Conservation (phyloP, 2,888 invertebrate species). For the Timema cristinae region DNA sequence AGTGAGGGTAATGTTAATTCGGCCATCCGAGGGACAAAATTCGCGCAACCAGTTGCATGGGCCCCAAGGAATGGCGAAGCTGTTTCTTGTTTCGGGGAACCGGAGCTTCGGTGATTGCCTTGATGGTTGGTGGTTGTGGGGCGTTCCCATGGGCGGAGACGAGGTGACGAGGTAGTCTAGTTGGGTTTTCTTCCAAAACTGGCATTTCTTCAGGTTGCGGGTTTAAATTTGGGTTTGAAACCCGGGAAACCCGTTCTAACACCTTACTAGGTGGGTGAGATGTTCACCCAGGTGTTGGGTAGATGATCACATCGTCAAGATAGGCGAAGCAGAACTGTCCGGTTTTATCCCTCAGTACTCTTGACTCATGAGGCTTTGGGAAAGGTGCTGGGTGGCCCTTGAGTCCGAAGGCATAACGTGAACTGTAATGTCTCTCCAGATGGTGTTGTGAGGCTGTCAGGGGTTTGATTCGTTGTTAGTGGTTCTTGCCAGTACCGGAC, state of each 20-base stretch:
- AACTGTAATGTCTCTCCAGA: conserved; percentile 14
- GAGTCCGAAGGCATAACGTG: not conserved
- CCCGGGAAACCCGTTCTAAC: not conserved
- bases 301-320: not conserved
- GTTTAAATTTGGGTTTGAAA: not conserved
- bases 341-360: not conserved
- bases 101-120: no score
- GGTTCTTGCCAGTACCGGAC: conserved; percentile 29
- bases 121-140: no score
- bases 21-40: no score
- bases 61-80: no score
- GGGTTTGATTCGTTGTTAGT: conserved; percentile 7
- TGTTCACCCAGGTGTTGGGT: not conserved
- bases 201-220: not conserved
- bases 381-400: not conserved
- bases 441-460: conserved; percentile 27
- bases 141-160: no score
- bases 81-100: no score
- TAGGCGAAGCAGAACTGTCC: not conserved
- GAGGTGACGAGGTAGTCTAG: no score
- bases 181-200: no score
- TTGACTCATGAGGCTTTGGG: not conserved
- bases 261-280: not conserved
- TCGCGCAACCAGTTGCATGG: no score
- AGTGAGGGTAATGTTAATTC: no score